These are phyloP conservation scores for Drosophila sordidula DNA, from an alignment of 2,888 invertebrate species.

Conservation along the genomic window DNA sequence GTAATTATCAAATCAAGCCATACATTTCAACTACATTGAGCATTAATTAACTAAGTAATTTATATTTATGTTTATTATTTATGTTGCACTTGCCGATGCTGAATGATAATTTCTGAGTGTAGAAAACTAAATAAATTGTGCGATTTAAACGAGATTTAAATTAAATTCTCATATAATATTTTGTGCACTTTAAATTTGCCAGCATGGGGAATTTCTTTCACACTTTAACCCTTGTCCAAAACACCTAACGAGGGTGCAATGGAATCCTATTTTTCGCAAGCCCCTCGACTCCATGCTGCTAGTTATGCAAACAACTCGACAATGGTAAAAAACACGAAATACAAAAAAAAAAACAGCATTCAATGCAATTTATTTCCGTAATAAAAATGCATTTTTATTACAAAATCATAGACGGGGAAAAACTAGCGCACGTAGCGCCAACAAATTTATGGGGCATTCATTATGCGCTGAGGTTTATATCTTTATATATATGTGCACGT, in stretches of 20 bases:
- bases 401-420: slow-evolving; percentile 72
- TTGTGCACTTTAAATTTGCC: slow-evolving; percentile 30
- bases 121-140: slow-evolving; percentile 6
- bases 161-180: slow-evolving; percentile 1
- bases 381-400: slow-evolving; percentile 77
- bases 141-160: slow-evolving; percentile 15
- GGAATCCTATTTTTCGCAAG: not conserved
- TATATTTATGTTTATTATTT: slow-evolving; percentile 33
- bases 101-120: slow-evolving; percentile 6
- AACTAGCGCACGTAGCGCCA: slow-evolving; percentile 54
- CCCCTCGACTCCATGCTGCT: not conserved
- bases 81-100: not conserved
- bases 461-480: slow-evolving; percentile 50
- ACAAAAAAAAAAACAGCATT: slow-evolving; percentile 34
- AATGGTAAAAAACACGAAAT: slow-evolving; percentile 18
- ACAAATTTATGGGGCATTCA: slow-evolving; percentile 71
- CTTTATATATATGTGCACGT: slow-evolving; percentile 2
- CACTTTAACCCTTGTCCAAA: slow-evolving; percentile 7
- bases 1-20: slow-evolving; percentile 46
- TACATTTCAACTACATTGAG: slow-evolving; percentile 49
- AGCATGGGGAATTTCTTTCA: not conserved
- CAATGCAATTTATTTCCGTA: slow-evolving; percentile 74
- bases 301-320: slow-evolving; percentile 49
- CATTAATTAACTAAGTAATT: slow-evolving; percentile 53
- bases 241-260: not conserved